phyloP scores from a whole-genome alignment of 2,888 invertebrate species.

The Ommatoiulus sabulosus region DNA sequence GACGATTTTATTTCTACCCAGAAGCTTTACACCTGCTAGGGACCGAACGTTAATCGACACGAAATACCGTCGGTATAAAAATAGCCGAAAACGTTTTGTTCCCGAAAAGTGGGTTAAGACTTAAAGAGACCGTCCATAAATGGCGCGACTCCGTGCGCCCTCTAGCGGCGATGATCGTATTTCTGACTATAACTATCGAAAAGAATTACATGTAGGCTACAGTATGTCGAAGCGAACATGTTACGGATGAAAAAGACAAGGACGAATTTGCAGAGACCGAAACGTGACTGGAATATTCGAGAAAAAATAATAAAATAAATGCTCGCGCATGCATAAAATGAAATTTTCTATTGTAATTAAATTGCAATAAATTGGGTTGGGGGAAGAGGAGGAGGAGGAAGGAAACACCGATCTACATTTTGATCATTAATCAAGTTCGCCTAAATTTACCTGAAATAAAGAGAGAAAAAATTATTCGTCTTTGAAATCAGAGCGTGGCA shows the following conservation, averaged over 20 bases:
- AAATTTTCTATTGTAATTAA: not conserved
- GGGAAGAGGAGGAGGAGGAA: not conserved
- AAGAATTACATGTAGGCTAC: too few relatives aligned
- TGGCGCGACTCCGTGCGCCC: not conserved
- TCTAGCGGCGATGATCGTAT: too few relatives aligned
- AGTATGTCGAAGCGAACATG: too few relatives aligned
- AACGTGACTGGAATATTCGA: conserved; percentile 11
- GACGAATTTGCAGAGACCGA: not conserved
- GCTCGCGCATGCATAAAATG: conserved; percentile 1
- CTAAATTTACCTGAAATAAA: conserved; percentile 15
- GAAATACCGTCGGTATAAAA: too few relatives aligned
- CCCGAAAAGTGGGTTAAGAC: not conserved
- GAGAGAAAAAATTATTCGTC: not conserved
- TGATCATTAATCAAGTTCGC: not conserved
- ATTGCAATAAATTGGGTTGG: not conserved
- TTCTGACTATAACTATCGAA: too few relatives aligned
- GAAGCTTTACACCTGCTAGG: not conserved
- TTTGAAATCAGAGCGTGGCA: conserved; percentile 44
- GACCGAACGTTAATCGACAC: not conserved
- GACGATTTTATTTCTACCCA: not conserved
- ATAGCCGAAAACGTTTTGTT: too few relatives aligned
- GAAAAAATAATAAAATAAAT: not conserved
- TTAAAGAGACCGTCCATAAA: not conserved
- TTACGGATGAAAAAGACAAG: not conserved
- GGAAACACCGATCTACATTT: not conserved